phyloP scores from a whole-genome alignment of 2,888 invertebrate species.

The Caenorhabditis virilis region DNA sequence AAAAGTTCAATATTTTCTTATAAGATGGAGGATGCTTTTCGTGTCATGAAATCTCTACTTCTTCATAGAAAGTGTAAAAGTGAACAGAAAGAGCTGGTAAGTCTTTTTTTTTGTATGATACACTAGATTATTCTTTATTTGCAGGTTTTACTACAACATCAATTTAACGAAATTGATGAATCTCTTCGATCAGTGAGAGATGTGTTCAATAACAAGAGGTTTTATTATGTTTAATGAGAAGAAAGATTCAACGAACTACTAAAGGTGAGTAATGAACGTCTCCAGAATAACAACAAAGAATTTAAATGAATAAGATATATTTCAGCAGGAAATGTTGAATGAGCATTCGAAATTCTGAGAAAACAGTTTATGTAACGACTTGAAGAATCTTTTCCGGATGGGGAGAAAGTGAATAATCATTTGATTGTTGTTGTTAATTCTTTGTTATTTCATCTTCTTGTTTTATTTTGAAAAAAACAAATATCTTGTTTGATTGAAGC shows the following conservation, averaged over 20 bases:
- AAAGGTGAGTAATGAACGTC: too few relatives aligned
- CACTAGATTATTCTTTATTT: conserved; percentile 7
- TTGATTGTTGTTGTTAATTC: conserved; percentile 3
- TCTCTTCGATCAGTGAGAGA: conserved; percentile 4
- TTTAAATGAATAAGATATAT: conserved; percentile 1
- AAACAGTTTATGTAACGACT: conserved; percentile 3
- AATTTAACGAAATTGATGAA: conserved; percentile 4
- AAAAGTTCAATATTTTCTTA: conserved; percentile 24
- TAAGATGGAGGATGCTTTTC: conserved; percentile 16
- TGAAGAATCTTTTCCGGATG: conserved; percentile 4
- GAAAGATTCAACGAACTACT: conserved; percentile 19
- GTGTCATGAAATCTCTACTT: conserved; percentile 25
- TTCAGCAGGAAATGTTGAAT: conserved; percentile 4
- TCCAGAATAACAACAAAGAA: conserved; percentile 1
- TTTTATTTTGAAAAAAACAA: conserved; percentile 3
- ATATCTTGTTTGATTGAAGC: conserved; percentile 5
- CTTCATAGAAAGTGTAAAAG: conserved; percentile 16
- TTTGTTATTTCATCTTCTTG: conserved; percentile 2
- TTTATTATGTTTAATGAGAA: too few relatives aligned
- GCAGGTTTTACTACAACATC: conserved; percentile 5
- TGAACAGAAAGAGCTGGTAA: conserved; percentile 12
- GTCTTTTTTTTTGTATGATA: conserved; percentile 6
- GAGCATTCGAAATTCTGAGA: conserved; percentile 4
- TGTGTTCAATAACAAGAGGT: too few relatives aligned
- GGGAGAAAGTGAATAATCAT: conserved; percentile 5